These are phyloP conservation scores for Porites evermanni DNA, from an alignment of 92 coral and sea anemone genomes.

Conservation along the genomic window DNA sequence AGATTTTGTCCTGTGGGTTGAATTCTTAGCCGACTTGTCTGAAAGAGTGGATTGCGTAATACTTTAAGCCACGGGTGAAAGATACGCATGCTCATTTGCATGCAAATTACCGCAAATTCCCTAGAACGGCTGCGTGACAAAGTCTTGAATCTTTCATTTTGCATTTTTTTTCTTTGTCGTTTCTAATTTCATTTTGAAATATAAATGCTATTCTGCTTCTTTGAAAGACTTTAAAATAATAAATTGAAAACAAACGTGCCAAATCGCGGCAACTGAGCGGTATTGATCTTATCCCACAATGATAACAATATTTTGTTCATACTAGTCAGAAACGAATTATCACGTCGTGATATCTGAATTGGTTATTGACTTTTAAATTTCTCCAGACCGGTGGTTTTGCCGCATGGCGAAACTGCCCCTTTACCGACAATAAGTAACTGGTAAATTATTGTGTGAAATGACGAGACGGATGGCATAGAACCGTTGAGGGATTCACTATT, in stretches of 20 bases:
- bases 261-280: not conserved
- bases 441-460: too few relatives aligned
- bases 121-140: constrained; percentile 9
- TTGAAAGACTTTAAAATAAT: not conserved
- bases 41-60: not conserved
- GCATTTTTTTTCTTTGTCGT: not conserved
- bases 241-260: not conserved
- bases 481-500: too few relatives aligned
- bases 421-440: too few relatives aligned
- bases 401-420: constrained; percentile 70
- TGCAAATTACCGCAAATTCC: constrained; percentile 7
- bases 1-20: too few relatives aligned
- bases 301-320: not conserved
- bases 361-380: constrained; percentile 92
- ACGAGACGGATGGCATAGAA: too few relatives aligned
- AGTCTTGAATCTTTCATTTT: not conserved
- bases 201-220: not conserved
- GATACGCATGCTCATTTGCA: not conserved
- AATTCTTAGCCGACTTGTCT: too few relatives aligned
- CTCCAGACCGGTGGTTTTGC: constrained; percentile 85
- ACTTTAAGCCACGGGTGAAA: not conserved
- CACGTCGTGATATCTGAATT: not conserved
- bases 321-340: not conserved
- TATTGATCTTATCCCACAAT: constrained; percentile 45
- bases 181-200: not conserved